Evolutionary conservation across 2,888 invertebrate species (phyloP).

Genomic region (Dione vanillae): DNA sequence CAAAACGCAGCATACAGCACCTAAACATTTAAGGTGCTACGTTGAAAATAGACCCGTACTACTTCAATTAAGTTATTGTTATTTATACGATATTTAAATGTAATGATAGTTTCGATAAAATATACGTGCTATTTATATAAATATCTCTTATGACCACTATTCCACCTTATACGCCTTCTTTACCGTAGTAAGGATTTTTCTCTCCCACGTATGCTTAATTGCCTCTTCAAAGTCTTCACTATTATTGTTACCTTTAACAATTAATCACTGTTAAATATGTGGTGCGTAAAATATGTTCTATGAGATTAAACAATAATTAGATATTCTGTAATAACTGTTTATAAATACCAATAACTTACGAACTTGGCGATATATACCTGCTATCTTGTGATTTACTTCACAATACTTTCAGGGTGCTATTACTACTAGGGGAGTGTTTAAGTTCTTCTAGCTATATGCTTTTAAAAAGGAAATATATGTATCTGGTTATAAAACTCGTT

Average conservation of each 20-base stretch:
- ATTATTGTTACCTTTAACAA: slow-evolving; percentile 42
- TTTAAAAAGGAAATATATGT: too few relatives aligned
- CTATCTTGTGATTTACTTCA: slow-evolving; percentile 48
- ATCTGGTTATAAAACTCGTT: too few relatives aligned
- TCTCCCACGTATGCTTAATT: slow-evolving; percentile 57
- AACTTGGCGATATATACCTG: slow-evolving; percentile 52
- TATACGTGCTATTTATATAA: slow-evolving; percentile 33
- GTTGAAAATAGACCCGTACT: slow-evolving; percentile 51
- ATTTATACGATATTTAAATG: slow-evolving; percentile 24
- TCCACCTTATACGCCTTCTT: slow-evolving; percentile 35
- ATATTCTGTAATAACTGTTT: slow-evolving; percentile 54
- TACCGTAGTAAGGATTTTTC: slow-evolving; percentile 53
- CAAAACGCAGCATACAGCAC: slow-evolving; percentile 50
- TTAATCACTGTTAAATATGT: slow-evolving; percentile 62
- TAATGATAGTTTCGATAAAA: slow-evolving; percentile 26
- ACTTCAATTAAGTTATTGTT: slow-evolving; percentile 30
- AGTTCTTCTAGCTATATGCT: background rate
- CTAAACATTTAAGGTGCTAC: slow-evolving; percentile 73
- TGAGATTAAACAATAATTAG: slow-evolving; percentile 64
- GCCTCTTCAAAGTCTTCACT: slow-evolving; percentile 51
- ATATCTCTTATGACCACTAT: slow-evolving; percentile 36
- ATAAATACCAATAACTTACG: slow-evolving; percentile 55
- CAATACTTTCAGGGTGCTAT: slow-evolving; percentile 71
- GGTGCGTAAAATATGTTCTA: slow-evolving; percentile 69
- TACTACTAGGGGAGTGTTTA: slow-evolving; percentile 41